Evolutionary conservation across 2,113 vertebrate species (phyloP), one percentile per base, ranked within the genome.

Genomic region (Microcebus murinus): DNA sequence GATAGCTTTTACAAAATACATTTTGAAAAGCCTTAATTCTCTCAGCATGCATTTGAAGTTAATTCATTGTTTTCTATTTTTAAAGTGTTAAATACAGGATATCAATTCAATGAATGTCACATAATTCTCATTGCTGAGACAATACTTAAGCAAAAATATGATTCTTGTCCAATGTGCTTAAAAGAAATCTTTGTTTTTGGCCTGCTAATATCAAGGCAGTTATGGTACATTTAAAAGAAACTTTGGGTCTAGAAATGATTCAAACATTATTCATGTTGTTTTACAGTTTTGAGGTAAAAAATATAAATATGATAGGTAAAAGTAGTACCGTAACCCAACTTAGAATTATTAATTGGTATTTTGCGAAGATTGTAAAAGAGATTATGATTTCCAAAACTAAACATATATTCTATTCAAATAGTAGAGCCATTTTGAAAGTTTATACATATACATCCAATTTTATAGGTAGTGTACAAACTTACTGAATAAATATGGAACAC

Each of bases 11-110:
- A 21, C 27, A 81, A 87, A 76, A 74, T 39, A 21, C 57, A 45
- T 31, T 59, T 81, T 90, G 77, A 89, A 86, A 85, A 95, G 12
- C 25, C 21, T 89, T 85, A 67, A 31, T 90, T 93, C 65, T 67
- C n/a, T 36, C 10, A n/a, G 36, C 4, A n/a, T 65, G 23, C 1
- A 85, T 73, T 79, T 59, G 45, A 73, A 39, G 17, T 3, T 18
- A 73, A 65, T 84, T 36, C 6, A 79, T 89, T 84, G 15, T 42
- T 89, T 95, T 50, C 4, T 63, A 6, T 84, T 42, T 92, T 80
- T 18, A 59, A 34, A 27, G 6, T 86, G 95, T 95, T 71, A 89
- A 63, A 92, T 65, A 70, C 18, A 12, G 11, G 4, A 12, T 77
- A 36, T 31, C 14, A 83, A 10, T 11, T 67, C 39, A 86, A 81